These are phyloP conservation scores for Reticulitermes speratus DNA, from an alignment of 1,140 invertebrate species.

Conservation along the genomic window DNA sequence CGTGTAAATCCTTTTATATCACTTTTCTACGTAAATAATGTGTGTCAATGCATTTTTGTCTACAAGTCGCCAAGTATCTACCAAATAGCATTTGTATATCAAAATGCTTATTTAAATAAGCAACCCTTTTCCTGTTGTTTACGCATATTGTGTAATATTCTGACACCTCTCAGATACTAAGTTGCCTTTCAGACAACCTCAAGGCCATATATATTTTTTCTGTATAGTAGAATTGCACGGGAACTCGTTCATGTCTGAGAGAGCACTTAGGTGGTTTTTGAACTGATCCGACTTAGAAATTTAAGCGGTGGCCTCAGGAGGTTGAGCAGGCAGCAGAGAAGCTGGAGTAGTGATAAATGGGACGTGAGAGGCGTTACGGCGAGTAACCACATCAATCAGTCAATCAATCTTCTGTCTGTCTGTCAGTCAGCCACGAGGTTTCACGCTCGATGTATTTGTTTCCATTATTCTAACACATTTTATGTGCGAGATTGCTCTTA, in stretches of 20 bases:
- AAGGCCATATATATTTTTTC: no score
- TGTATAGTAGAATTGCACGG: no score
- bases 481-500: not conserved
- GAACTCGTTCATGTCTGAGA: not conserved
- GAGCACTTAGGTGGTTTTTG: not conserved
- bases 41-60: no score
- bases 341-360: constrained; percentile 9
- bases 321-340: not conserved
- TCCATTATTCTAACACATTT: not conserved
- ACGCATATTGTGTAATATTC: no score
- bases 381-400: constrained; percentile 19
- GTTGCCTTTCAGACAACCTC: no score
- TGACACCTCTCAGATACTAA: no score
- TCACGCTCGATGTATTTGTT: not conserved
- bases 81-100: no score
- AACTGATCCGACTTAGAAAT: not conserved
- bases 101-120: no score
- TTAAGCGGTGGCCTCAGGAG: not conserved
- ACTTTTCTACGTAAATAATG: no score
- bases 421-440: not conserved
- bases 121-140: no score
- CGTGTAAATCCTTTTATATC: no score
- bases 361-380: not conserved
- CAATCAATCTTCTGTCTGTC: not conserved
- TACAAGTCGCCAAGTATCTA: no score